Evolutionary conservation across 2,888 invertebrate genomes (phyloP).

Genomic region (Aspidiotus destructor): DNA sequence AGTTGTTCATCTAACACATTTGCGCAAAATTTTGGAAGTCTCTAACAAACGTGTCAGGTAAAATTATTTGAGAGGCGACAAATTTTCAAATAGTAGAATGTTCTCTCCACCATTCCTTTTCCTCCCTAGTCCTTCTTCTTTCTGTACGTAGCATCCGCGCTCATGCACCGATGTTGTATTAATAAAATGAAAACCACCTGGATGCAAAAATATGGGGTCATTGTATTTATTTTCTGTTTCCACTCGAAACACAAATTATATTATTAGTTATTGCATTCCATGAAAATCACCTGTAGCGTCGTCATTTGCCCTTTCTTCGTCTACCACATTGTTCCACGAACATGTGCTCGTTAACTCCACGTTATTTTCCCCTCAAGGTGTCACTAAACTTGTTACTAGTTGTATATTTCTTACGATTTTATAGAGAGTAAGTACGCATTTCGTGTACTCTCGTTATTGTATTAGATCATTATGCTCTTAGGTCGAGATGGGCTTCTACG

Average conservation of each 20-base stretch:
- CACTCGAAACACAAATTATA: background rate
- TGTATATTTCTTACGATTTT: background rate
- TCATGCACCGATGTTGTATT: too few relatives aligned
- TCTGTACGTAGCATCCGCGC: too few relatives aligned
- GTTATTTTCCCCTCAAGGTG: constrained; percentile 4
- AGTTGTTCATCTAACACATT: too few relatives aligned
- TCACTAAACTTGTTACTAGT: constrained; percentile 16
- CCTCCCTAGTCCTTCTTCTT: too few relatives aligned
- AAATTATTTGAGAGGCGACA: too few relatives aligned
- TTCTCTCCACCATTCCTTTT: too few relatives aligned
- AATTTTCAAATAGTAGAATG: too few relatives aligned
- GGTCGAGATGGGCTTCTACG: background rate
- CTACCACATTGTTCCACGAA: constrained; percentile 10
- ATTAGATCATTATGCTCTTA: background rate
- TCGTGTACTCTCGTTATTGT: background rate
- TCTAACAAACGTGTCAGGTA: too few relatives aligned
- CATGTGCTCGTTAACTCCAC: constrained; percentile 5
- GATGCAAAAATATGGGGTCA: constrained; percentile 11
- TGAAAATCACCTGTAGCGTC: constrained; percentile 17
- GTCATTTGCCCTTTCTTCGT: constrained; percentile 8
- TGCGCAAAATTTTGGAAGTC: too few relatives aligned
- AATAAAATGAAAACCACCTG: background rate
- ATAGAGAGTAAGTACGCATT: background rate
- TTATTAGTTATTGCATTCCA: constrained; percentile 20
- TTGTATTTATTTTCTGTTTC: background rate